Base-by-base conservation (phyloP, 2,113 vertebrate genomes). In the Ia io region DNA sequence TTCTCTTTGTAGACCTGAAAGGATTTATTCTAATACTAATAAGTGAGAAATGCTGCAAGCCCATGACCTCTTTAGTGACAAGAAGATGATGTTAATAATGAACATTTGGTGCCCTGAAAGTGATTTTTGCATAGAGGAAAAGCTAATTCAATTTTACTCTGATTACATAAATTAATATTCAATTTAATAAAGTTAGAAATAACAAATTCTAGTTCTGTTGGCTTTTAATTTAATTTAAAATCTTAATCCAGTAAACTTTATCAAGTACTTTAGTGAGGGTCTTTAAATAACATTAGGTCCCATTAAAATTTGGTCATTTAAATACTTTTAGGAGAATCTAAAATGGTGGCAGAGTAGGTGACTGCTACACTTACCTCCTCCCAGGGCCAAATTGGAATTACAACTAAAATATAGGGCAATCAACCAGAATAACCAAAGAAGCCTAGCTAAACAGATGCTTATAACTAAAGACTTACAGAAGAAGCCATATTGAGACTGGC, bases 111-210 rank as follows among this genome's bases (percentile, higher is more conserved):
- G 6, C 17, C 12, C 13, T 65, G 17, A 73, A 94, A 7, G 69
- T 92, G 80, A 83, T 16, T 47, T 94, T 32, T 90, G 6, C 32
- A n/a, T 51, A 13, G 11, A 47, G 35, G 23, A 47, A 85, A 89
- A 76, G 23, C 10, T 3, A 91, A 91, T 14, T 93, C 10, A 42
- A 71, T 22, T 87, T 78, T 84, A 83, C n/a, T 69, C 61, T 91
- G 32, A 28, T 85, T n/a, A 76, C 61, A 92, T n/a, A 92, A 71
- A 96, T 51, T 76, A 84, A 65, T 77, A 82, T 77, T 82, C 10
- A 82, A 42, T 37, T 82, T 70, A 82, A 23, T 84, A 61, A 90
- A 74, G 82, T 61, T 80, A 42, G 5, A 88, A 78, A 25, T 82
- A 10, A 84, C 86, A 87, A 37, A 44, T 14, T 78, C 30, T 56